Evolutionary conservation across 2,113 vertebrate species (phyloP).

Genomic region (Gobio gobio): DNA sequence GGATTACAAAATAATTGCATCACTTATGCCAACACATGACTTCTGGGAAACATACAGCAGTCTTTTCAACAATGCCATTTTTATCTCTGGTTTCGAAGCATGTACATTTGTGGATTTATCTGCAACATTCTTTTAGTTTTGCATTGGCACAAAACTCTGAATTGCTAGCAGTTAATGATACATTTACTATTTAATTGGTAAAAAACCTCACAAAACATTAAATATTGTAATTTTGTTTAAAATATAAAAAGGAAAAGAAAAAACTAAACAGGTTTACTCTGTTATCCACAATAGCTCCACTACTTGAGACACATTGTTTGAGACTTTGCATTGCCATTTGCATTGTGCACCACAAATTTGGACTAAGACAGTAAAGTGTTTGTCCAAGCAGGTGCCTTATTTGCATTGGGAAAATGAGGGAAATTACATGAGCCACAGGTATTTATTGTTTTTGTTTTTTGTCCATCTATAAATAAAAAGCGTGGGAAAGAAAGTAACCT

Average conservation of each 20-base stretch:
- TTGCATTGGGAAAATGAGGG: slow-evolving; percentile 21
- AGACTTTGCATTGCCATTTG: slow-evolving; percentile 27
- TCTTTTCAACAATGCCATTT: not conserved
- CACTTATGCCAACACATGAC: not conserved
- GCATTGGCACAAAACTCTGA: not conserved
- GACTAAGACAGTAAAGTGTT: not conserved
- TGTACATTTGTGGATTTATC: slow-evolving; percentile 31
- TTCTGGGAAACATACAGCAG: not conserved
- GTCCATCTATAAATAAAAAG: not conserved
- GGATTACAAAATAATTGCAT: not conserved
- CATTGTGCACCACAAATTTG: not conserved
- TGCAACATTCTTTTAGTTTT: not conserved
- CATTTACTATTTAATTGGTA: not conserved
- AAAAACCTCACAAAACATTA: not conserved
- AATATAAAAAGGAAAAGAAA: not conserved
- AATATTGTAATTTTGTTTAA: not conserved
- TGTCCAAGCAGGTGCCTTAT: not conserved
- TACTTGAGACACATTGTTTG: not conserved
- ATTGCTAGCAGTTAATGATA: not conserved
- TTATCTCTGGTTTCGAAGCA: slow-evolving; percentile 15
- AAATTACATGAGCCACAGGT: slow-evolving; percentile 1
- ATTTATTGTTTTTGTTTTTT: not conserved
- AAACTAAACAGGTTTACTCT: not conserved
- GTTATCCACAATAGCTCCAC: not conserved
- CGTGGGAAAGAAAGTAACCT: not conserved